Evolutionary conservation across 1,140 invertebrate genomes (phyloP), one percentile per base, ranked within the genome.

Genomic region (Cherax quadricarinatus): DNA sequence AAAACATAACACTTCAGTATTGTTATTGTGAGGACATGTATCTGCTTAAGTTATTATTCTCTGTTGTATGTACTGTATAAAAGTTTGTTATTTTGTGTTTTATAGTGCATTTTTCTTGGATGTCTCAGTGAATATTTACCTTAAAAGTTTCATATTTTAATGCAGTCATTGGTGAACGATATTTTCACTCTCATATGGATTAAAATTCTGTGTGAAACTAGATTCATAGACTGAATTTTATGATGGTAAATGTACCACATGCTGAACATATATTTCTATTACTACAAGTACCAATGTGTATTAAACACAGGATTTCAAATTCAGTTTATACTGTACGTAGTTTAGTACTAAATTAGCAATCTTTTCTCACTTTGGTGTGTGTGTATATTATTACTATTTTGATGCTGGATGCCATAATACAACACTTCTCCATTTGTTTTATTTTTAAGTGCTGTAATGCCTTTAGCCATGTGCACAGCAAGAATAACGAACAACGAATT

Each of bases 301-400:
- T 14, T 70, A 4, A 4, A n/a, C 6, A 57, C 12, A 57, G 53
- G 1, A 57, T 57, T 57, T 57, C 30, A 57, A 57, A 57, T 57
- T 57, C 30, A 41, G 53, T 57, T 30, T 75, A 21, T 75, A 75
- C 66, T 1, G 70, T 75, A 75, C 6, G 4, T 75, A 9, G 30
- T n/a, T n/a, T 4, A 30, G 7, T 24, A 12, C 1, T 30, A 30
- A 41, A 10, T 75, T 30, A 75, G n/a, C n/a, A 24, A 75, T 30
- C 24, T 30, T 75, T n/a, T 30, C 21, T 24, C n/a, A 75, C n/a
- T 24, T 12, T 75, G 24, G 18, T 24, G n/a, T 24, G 24, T 21
- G 70, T 75, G 70, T 21, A 75, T 30, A 75, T 75, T 30, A 75
- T 75, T n/a, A 75, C n/a, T 21, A 75, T 30, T 75, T 75, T 30